Evolutionary conservation across 2,113 vertebrate species (phyloP), one percentile per base, ranked within the genome.

Genomic region (Scophthalmus maximus): DNA sequence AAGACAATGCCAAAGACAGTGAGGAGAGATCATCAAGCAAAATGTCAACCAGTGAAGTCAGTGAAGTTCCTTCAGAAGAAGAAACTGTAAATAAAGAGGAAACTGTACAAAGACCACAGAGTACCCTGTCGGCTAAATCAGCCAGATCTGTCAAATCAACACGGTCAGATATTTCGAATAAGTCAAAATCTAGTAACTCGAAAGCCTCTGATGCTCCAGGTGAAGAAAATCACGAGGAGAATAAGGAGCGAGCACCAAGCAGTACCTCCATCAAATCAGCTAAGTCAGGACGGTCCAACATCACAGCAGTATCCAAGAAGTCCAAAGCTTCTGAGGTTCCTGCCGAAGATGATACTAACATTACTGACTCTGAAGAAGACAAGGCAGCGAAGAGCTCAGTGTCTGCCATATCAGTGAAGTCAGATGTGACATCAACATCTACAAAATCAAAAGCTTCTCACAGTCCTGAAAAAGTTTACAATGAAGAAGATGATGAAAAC

Each of bases 371-470:
- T 14, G 71, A 74, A 6, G 67, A 71, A 23, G 68, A 80, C 8
- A 59, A 20, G 11, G 61, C 63, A 79, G 27, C 29, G 11, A 87
- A 84, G 30, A 91, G 83, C 57, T 49, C 66, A 6, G 5, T 46
- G 25, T 92, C 89, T 14, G 49, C 74, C 0, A 86, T 80, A 55
- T 92, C 89, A 10, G 86, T 4, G 8, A 85, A 82, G 42, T 29
- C 70, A 84, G 90, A 59, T 40, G 44, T 57, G 18, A 89, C 87
- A 25, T 58, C 78, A 0, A 69, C 76, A 51, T 86, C 81, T 52
- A 20, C 30, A 32, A 78, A 63, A 70, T 81, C 81, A 20, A 76
- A 70, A 64, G 29, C 6, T 10, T 81, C 84, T 3, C 3, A 34
- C 0, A 4, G 4, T 44, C 36, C 58, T 61, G 42, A 34, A 14